These are phyloP conservation scores for human DNA, from an alignment of 2,113 vertebrate species.

Conservation along the genomic window GRCh38 chr6:105121501-105122000, in stretches of 20 bases:
- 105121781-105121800: not conserved
- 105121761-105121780: not conserved
- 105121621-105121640: not conserved
- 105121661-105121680: not conserved
- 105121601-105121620: not conserved
- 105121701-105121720: not conserved
- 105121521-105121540: too few species aligned
- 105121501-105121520: too few species aligned
- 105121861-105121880: constrained; percentile 8
- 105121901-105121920: not conserved
- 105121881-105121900: not conserved
- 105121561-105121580: not conserved
- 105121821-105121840: not conserved
- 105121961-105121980: not conserved
- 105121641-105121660: not conserved
- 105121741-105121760: not conserved
- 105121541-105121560: too few species aligned
- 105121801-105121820: not conserved
- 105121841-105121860: not conserved
- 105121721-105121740: not conserved
- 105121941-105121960: not conserved
- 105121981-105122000: not conserved
- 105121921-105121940: not conserved
- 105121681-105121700: not conserved
- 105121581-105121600: not conserved